phyloP scores from a whole-genome alignment of 2,797 vertebrate species.

The Cygnus olor region DNA sequence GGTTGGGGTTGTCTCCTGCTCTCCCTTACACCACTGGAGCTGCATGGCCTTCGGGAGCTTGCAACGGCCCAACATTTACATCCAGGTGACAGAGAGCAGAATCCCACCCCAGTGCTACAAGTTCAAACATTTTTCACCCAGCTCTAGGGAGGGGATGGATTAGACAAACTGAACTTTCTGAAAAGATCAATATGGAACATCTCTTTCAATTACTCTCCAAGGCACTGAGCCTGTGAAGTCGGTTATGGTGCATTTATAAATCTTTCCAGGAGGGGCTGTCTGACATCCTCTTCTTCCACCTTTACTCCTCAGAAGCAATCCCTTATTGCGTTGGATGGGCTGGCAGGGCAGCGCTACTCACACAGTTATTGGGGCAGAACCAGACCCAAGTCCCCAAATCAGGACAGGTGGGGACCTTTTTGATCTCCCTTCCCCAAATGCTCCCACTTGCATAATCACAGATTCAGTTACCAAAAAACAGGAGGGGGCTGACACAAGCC shows the following conservation, averaged over 20 bases:
- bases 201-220: constrained; percentile 72
- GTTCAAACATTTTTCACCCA: constrained; percentile 51
- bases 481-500: neutral
- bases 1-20: neutral
- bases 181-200: constrained; percentile 74
- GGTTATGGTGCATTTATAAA: constrained; percentile 67
- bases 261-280: constrained; percentile 58
- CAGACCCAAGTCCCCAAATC: neutral
- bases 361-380: neutral
- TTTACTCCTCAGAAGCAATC: neutral
- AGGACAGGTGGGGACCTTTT: neutral
- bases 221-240: constrained; percentile 60
- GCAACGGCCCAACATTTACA: neutral
- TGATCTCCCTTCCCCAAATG: neutral
- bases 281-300: constrained; percentile 42
- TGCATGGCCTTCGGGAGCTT: neutral
- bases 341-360: neutral
- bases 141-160: constrained; percentile 58
- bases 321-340: neutral
- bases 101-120: constrained; percentile 20
- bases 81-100: constrained; percentile 8
- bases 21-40: neutral
- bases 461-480: neutral
- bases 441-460: neutral
- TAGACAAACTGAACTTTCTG: constrained; percentile 72